These are phyloP conservation scores for Arion vulgaris DNA, from an alignment of 1,140 invertebrate species.

Conservation along the genomic window DNA sequence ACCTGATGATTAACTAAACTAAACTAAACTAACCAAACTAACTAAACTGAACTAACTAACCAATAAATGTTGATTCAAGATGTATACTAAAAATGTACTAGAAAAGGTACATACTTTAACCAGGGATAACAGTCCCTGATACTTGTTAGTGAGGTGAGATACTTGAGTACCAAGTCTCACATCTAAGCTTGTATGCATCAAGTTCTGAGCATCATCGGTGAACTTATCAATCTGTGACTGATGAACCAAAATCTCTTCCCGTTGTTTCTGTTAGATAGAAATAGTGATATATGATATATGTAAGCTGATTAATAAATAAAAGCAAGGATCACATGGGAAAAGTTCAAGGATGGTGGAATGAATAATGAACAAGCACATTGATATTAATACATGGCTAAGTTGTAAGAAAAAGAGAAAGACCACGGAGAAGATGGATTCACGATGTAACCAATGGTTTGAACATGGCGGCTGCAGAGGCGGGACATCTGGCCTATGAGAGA, in stretches of 20 bases:
- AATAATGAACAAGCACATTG: no score
- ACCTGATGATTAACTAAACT: no score
- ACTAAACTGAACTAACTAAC: no score
- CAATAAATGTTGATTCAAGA: not conserved
- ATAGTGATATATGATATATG: not conserved
- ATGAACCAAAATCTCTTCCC: slow-evolving; percentile 63
- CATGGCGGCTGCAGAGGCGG: no score
- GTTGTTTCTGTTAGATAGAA: slow-evolving; percentile 57
- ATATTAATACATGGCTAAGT: no score
- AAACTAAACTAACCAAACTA: no score
- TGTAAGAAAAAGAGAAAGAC: no score
- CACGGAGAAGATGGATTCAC: no score
- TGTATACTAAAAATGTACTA: not conserved
- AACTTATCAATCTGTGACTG: slow-evolving; percentile 85
- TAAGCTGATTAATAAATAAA: not conserved
- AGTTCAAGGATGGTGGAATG: no score
- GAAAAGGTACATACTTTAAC: slow-evolving; percentile 62
- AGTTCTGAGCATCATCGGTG: slow-evolving; percentile 88
- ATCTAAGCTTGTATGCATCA: slow-evolving; percentile 87
- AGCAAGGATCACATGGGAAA: no score
- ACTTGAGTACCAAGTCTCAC: slow-evolving; percentile 90
- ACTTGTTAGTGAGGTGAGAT: slow-evolving; percentile 88
- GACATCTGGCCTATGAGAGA: no score
- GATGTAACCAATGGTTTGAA: no score
- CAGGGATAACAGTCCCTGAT: slow-evolving; percentile 82